Base-by-base conservation (phyloP, 2,888 invertebrate genomes). In the Amphipoea lucens region DNA sequence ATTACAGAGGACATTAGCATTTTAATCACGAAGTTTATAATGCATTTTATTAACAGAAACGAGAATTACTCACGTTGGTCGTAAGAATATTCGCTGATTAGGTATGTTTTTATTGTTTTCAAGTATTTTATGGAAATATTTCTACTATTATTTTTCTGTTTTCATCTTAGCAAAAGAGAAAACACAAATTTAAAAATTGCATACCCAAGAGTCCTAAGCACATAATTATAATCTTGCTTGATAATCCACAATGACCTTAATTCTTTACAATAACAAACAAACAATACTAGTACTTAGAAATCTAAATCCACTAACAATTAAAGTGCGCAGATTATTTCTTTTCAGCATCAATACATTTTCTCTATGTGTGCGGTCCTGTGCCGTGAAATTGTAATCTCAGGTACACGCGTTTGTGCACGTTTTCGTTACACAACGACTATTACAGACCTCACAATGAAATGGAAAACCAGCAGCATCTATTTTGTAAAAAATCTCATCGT, bases 341-440 rank as follows among this genome's bases (percentile, higher is more conserved):
- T 29, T 57, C n/a, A n/a, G 9, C 48, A 9, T 36, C 12, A 66
- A 36, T n/a, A 11, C 0, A n/a, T 67, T 48, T 69, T 73, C 65
- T 71, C 68, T 78, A n/a, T 29, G 40, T 14, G 12, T 42, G 36
- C 51, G 11, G 23, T 54, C 29, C 23, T 63, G 45, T 54, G 62
- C 57, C 42, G 45, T 78, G 65, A 73, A 87, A 81, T 88, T 73
- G 57, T 74, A 79, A 83, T 83, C 78, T 70, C 17, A 70, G 73
- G 54, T 75, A 74, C 71, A 82, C 66, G 76, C 51, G 48, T 66
- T 57, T 60, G 62, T 60, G 76, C 81, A 85, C 81, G 76, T 68
- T 88, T 71, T 67, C 70, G 42, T 77, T 79, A 69, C 60, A 65
- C 36, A 76, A 76, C 78, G 74, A 78, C 62, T 69, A 42, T 68